phyloP scores from a whole-genome alignment of 2,797 vertebrate genomes.

The Netta rufina region DNA sequence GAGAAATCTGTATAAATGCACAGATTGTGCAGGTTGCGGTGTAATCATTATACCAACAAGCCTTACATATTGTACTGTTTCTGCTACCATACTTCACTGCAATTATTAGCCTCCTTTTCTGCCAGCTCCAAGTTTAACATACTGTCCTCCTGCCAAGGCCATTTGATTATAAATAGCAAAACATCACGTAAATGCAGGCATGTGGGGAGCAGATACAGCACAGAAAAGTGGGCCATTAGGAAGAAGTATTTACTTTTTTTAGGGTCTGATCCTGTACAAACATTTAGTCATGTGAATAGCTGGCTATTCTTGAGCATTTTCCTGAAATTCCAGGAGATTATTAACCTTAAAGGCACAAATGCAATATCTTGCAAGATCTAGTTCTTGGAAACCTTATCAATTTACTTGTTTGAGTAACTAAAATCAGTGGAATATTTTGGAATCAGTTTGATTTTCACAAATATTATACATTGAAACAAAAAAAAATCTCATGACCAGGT shows the following conservation, averaged over 20 bases:
- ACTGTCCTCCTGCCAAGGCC: slow-evolving; percentile 53
- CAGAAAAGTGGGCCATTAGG: slow-evolving; percentile 49
- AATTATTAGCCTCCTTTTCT: slow-evolving; percentile 59
- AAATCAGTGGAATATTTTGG: neutral
- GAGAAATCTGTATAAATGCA: slow-evolving; percentile 11
- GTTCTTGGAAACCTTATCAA: neutral
- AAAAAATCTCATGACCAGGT: neutral
- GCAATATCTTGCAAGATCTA: neutral
- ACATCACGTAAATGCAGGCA: slow-evolving; percentile 61
- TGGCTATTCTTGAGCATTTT: neutral
- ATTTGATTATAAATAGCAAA: slow-evolving; percentile 67
- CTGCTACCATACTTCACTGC: slow-evolving; percentile 38
- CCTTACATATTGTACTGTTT: slow-evolving; percentile 23
- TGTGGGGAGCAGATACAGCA: slow-evolving; percentile 56
- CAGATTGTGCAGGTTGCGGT: neutral
- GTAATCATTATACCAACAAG: neutral
- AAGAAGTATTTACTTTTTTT: slow-evolving; percentile 56
- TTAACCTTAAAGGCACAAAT: slow-evolving; percentile 26
- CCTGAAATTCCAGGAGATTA: slow-evolving; percentile 31
- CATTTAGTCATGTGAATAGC: slow-evolving; percentile 34
- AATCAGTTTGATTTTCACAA: neutral
- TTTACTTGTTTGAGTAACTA: neutral
- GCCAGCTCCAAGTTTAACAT: slow-evolving; percentile 58
- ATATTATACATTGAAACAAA: neutral
- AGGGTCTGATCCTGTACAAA: slow-evolving; percentile 52